Percentiles rank a stretch among this genome's conserved stretches.
Evolutionary conservation across 1,140 invertebrate genomes (phyloP).

Genomic region (Drosophila auraria): DNA sequence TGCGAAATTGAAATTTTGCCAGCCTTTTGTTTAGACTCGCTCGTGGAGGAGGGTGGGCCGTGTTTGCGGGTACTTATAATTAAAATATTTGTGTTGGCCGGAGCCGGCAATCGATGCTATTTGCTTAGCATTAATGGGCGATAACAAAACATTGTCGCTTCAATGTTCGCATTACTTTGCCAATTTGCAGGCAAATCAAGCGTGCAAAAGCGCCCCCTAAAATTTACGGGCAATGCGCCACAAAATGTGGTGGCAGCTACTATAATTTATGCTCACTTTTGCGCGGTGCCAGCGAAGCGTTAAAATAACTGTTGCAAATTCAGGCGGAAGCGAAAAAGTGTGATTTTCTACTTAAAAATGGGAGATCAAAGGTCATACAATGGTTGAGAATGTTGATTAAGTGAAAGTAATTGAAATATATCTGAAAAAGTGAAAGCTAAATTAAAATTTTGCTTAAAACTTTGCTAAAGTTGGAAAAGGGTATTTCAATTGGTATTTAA

Average conservation of each 20-base stretch:
- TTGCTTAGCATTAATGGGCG: slow-evolving; percentile 66
- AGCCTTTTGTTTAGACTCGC: slow-evolving; percentile 21
- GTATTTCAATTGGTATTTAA: not conserved
- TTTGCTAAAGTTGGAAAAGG: too few relatives aligned
- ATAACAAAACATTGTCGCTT: slow-evolving; percentile 46
- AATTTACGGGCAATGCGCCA: slow-evolving; percentile 57
- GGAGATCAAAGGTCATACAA: not conserved
- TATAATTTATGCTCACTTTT: slow-evolving; percentile 40
- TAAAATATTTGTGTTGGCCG: slow-evolving; percentile 62
- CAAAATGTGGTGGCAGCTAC: slow-evolving; percentile 25
- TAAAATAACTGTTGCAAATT: slow-evolving; percentile 21
- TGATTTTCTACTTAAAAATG: too few relatives aligned
- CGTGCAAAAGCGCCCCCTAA: slow-evolving; percentile 40
- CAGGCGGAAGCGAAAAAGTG: not conserved
- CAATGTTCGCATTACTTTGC: slow-evolving; percentile 44
- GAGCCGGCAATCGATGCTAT: slow-evolving; percentile 29
- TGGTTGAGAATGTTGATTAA: not conserved
- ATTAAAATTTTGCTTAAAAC: too few relatives aligned
- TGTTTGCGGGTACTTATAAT: slow-evolving; percentile 52
- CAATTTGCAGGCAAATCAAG: slow-evolving; percentile 63
- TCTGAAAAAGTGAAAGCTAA: not conserved
- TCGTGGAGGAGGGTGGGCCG: not conserved
- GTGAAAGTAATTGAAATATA: not conserved
- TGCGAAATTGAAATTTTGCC: slow-evolving; percentile 47
- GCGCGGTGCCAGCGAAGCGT: slow-evolving; percentile 14